Evolutionary conservation across 2,797 vertebrate species (phyloP).

Genomic region (Pterois miles): DNA sequence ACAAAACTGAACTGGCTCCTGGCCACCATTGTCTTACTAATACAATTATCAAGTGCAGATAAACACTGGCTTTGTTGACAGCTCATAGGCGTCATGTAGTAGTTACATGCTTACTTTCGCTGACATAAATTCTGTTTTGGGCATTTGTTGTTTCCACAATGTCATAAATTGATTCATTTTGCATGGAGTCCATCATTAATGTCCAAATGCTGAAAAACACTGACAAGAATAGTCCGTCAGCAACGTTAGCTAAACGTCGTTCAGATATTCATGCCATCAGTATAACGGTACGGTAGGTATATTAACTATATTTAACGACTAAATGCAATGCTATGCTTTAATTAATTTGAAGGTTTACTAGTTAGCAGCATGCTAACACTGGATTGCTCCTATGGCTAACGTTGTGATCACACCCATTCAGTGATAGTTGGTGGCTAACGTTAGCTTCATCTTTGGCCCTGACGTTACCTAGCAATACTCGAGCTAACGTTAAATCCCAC

Average conservation of each 20-base stretch:
- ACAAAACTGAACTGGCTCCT: background rate
- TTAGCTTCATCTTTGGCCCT: slow-evolving; percentile 59
- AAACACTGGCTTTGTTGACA: background rate
- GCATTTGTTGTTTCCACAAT: background rate
- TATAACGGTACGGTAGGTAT: background rate
- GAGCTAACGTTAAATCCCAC: slow-evolving; percentile 51
- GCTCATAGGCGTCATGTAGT: background rate
- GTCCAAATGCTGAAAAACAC: background rate
- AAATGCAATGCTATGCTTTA: background rate
- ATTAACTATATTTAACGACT: background rate
- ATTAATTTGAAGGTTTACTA: background rate
- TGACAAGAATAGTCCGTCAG: too few species aligned
- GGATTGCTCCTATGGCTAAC: slow-evolving; percentile 32
- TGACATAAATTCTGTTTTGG: background rate
- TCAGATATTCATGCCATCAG: background rate
- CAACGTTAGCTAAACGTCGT: background rate
- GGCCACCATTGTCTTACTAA: background rate
- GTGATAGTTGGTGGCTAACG: background rate
- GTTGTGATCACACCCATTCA: slow-evolving; percentile 50
- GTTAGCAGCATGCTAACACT: slow-evolving; percentile 38
- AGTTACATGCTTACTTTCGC: background rate
- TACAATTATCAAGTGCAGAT: background rate
- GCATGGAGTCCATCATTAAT: background rate
- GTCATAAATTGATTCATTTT: background rate
- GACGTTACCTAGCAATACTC: slow-evolving; percentile 58